Base-by-base conservation (phyloP, 2,888 invertebrate genomes). In the Keiferia lycopersicella region DNA sequence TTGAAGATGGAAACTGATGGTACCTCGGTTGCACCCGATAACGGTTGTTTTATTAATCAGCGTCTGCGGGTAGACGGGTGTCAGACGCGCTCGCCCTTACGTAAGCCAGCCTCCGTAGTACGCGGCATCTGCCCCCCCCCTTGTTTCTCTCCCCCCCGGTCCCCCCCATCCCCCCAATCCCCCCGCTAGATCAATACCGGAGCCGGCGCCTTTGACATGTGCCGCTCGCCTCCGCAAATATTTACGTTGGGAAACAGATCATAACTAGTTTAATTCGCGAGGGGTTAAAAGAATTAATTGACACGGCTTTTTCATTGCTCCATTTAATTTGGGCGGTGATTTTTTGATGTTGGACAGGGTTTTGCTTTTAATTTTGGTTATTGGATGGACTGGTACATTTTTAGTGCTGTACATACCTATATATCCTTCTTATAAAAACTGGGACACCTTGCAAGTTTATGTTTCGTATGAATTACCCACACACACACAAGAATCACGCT, bases 171-270 rank as follows among this genome's bases (percentile, higher is more conserved):
- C 66, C 63, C 60, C 68, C 53, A 66, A 66, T 30, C 72, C 80
- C 80, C 83, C 74, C 85, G 80, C 84, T 87, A 89, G 90, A 91
- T 91, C 91, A 91, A 91, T 91, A 91, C 89, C 85, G 82, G 80
- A 84, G 87, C 85, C 88, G 85, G 86, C 83, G 88, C 90, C 88
- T 90, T 90, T 90, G 91, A 90, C 91, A 90, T 89, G 89, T 89
- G 89, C 87, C 82, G 82, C 86, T 82, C 83, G 84, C 84, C 83
- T 83, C 85, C 76, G 87, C 89, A 87, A 91, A 91, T 91, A 91
- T 91, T 91, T 91, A 91, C 89, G 84, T 86, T 87, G 86, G 86
- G 85, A 83, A 87, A 86, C 89, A 84, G 88, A 88, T 89, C 88
- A 88, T 89, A 89, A 87, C 86, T 86, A 86, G 86, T 87, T 86